These are phyloP conservation scores for Synaphobranchus kaupii DNA, from an alignment of 2,797 vertebrate genomes.

Conservation along the genomic window DNA sequence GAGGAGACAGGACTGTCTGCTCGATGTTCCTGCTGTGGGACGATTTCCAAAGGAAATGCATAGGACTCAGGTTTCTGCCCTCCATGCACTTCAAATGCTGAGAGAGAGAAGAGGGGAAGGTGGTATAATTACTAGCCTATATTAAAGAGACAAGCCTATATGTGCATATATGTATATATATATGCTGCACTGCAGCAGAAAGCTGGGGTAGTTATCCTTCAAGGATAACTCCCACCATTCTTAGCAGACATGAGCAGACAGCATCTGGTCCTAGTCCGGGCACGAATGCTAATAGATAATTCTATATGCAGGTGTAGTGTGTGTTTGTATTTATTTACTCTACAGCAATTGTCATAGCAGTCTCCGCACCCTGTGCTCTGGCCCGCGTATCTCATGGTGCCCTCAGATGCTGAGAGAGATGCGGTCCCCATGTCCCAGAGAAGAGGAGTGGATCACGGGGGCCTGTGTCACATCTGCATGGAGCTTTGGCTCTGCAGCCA, in stretches of 20 bases:
- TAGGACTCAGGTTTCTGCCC: slow-evolving; percentile 18
- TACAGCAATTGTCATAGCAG: not conserved
- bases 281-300: not conserved
- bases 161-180: not conserved
- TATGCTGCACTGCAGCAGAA: not conserved
- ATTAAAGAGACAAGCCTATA: not conserved
- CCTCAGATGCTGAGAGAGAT: not conserved
- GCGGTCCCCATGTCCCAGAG: not conserved
- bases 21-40: not conserved
- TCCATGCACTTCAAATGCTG: not conserved
- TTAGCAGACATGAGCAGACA: not conserved
- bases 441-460: not conserved
- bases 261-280: not conserved
- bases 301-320: not conserved
- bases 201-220: not conserved
- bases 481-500: not conserved
- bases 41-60: not conserved
- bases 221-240: not conserved
- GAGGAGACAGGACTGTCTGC: not conserved
- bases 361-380: not conserved
- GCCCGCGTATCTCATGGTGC: not conserved
- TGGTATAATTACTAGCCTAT: not conserved
- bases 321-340: not conserved
- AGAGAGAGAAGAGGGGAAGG: not conserved
- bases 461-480: not conserved